Conservation (phyloP, 2,797 vertebrate species). For the Coregonus ussuriensis region DNA sequence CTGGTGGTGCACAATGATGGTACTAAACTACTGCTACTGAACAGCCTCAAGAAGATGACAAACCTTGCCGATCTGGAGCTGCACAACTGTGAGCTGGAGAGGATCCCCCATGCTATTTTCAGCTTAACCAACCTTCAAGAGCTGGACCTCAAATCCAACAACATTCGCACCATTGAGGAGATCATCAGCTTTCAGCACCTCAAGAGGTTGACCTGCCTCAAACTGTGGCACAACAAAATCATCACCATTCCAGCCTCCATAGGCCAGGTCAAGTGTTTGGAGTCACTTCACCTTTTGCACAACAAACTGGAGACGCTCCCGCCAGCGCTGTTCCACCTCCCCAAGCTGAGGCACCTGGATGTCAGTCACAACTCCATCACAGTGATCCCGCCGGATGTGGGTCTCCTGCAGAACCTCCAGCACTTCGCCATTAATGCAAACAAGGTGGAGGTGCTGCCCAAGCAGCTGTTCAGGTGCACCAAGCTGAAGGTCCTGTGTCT, state of each 20-base stretch:
- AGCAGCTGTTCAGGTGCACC: slow-evolving; percentile 89
- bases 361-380: slow-evolving; percentile 89
- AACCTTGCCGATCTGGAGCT: slow-evolving; percentile 91
- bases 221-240: slow-evolving; percentile 98
- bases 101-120: slow-evolving; percentile 96
- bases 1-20: slow-evolving; percentile 95
- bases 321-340: slow-evolving; percentile 86
- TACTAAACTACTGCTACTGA: slow-evolving; percentile 91
- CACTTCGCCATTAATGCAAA: slow-evolving; percentile 91
- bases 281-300: slow-evolving; percentile 92
- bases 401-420: slow-evolving; percentile 90
- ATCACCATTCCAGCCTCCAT: slow-evolving; percentile 92
- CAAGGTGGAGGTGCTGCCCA: slow-evolving; percentile 90
- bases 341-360: slow-evolving; percentile 91
- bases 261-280: slow-evolving; percentile 89
- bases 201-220: slow-evolving; percentile 93
- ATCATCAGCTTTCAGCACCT: slow-evolving; percentile 97
- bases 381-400: slow-evolving; percentile 85
- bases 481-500: slow-evolving; percentile 93
- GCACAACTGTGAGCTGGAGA: slow-evolving; percentile 92
- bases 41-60: slow-evolving; percentile 98
- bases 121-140: slow-evolving; percentile 95
- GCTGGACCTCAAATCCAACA: slow-evolving; percentile 94
- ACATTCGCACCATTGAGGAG: slow-evolving; percentile 95
- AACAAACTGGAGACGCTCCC: slow-evolving; percentile 94